Evolutionary conservation across 2,113 vertebrate genomes (phyloP).

Genomic region (Pungitius pungitius): DNA sequence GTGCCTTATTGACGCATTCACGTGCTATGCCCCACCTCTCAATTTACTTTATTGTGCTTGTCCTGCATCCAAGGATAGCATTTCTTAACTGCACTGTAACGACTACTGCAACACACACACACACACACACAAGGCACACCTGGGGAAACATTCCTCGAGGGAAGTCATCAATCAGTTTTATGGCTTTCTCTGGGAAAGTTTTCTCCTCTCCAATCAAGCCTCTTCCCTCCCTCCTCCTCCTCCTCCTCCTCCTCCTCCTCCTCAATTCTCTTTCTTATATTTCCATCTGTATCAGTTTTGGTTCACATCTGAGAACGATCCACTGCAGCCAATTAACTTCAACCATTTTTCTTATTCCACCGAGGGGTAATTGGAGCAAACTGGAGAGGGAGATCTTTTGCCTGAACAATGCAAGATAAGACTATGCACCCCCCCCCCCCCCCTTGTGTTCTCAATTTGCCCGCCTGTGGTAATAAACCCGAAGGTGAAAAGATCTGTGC

Average conservation of each 20-base stretch:
- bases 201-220: slow-evolving; percentile 76
- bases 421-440: slow-evolving; percentile 30
- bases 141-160: slow-evolving; percentile 84
- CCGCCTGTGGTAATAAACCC: slow-evolving; percentile 57
- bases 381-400: slow-evolving; percentile 44
- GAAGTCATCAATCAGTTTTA: slow-evolving; percentile 87
- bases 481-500: slow-evolving; percentile 31
- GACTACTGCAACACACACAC: slow-evolving; percentile 20
- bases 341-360: slow-evolving; percentile 66
- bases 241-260: slow-evolving; percentile 33
- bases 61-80: slow-evolving; percentile 76
- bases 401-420: slow-evolving; percentile 57
- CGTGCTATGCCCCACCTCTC: slow-evolving; percentile 61
- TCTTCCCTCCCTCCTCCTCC: slow-evolving; percentile 48
- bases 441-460: slow-evolving; percentile 50
- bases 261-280: slow-evolving; percentile 65
- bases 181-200: slow-evolving; percentile 81
- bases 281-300: slow-evolving; percentile 82
- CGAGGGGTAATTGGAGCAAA: slow-evolving; percentile 68
- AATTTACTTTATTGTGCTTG: slow-evolving; percentile 79
- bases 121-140: slow-evolving; percentile 73
- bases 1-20: slow-evolving; percentile 63
- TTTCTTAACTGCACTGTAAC: slow-evolving; percentile 65
- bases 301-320: slow-evolving; percentile 78
- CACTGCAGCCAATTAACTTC: slow-evolving; percentile 69